Percentiles rank a stretch among this genome's conserved stretches.
Conservation (phyloP, 92 coral and sea anemone species). For the Palythoa heliodiscus region DNA sequence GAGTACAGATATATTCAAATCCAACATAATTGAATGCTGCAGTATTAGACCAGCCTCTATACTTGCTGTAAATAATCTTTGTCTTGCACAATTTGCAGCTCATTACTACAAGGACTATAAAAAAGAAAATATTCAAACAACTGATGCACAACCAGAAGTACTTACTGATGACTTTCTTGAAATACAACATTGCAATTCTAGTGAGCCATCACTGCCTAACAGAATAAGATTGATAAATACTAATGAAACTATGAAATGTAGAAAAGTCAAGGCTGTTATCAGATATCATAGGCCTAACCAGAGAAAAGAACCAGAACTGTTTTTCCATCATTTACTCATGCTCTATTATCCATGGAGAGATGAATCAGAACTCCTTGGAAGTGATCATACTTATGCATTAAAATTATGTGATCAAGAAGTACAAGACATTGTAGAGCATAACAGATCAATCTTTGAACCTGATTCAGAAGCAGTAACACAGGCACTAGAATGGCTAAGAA, state of each 20-base stretch:
- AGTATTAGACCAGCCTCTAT: conserved; percentile 1
- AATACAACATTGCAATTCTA: neutral
- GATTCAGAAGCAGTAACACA: conserved; percentile 52
- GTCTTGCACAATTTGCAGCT: conserved; percentile 32
- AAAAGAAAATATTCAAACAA: neutral
- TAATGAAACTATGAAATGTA: conserved; percentile 62
- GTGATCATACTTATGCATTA: conserved; percentile 57
- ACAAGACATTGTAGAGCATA: conserved; percentile 55
- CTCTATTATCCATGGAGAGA: neutral
- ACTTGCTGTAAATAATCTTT: neutral
- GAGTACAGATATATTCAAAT: too few relatives aligned
- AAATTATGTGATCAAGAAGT: conserved; percentile 53
- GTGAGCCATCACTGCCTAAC: neutral
- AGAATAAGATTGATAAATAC: conserved; percentile 48
- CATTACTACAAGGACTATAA: neutral
- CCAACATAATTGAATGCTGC: too few relatives aligned
- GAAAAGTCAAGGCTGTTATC: conserved; percentile 8
- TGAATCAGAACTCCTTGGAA: conserved; percentile 49
- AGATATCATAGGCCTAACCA: conserved; percentile 55
- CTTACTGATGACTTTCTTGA: neutral
- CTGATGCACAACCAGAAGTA: conserved; percentile 1
- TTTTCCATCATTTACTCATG: conserved; percentile 50
- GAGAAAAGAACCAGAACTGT: conserved; percentile 56
- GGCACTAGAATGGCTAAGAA: conserved; percentile 41
- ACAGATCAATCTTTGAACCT: conserved; percentile 63